phyloP scores from a whole-genome alignment of 1,140 invertebrate genomes.

The Ganaspis sp. region DNA sequence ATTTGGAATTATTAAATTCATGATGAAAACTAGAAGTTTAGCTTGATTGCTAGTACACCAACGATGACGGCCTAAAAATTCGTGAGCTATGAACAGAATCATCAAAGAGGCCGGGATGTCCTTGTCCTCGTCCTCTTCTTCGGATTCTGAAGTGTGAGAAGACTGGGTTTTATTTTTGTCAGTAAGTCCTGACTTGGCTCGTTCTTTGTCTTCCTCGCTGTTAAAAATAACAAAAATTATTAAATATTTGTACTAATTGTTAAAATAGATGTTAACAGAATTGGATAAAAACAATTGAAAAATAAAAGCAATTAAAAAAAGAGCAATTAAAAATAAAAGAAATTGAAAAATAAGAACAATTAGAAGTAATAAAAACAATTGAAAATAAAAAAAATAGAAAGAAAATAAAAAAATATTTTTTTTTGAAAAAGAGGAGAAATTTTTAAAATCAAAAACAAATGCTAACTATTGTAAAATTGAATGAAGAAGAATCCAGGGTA shows the following conservation, averaged over 20 bases:
- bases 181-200: constrained; percentile 66
- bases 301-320: too few species aligned
- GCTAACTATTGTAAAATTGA: constrained; percentile 82
- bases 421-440: too few species aligned
- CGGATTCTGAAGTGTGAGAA: constrained; percentile 66
- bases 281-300: too few species aligned
- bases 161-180: constrained; percentile 63
- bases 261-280: background rate
- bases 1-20: constrained; percentile 84
- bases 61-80: constrained; percentile 85
- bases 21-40: constrained; percentile 85
- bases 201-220: constrained; percentile 75
- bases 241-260: too few species aligned
- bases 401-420: too few species aligned
- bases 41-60: constrained; percentile 89
- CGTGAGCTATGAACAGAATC: constrained; percentile 89
- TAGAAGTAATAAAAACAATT: too few species aligned
- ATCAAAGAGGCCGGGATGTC: constrained; percentile 85
- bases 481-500: constrained; percentile 91
- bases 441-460: background rate
- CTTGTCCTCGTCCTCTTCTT: constrained; percentile 79
- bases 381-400: too few species aligned
- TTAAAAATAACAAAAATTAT: constrained; percentile 36
- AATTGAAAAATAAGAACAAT: too few species aligned
- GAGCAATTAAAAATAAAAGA: too few species aligned